These are phyloP conservation scores for Nothoprocta perdicaria DNA, from an alignment of 2,113 vertebrate genomes.

Conservation along the genomic window DNA sequence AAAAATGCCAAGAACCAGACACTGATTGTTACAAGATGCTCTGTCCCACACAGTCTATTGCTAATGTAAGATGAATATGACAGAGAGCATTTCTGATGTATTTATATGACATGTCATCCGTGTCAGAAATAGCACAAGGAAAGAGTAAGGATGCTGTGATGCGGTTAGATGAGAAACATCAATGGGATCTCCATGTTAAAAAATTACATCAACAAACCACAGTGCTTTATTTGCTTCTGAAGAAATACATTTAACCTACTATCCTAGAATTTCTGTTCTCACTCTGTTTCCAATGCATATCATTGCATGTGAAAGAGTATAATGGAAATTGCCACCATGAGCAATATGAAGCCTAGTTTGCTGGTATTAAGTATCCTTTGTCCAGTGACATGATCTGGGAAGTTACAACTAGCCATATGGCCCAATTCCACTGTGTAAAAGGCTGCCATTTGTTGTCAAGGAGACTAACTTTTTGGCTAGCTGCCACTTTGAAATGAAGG, in stretches of 20 bases:
- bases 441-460: conserved; percentile 51
- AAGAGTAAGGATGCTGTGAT: not conserved
- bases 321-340: not conserved
- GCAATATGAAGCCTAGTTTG: not conserved
- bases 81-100: not conserved
- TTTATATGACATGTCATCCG: not conserved
- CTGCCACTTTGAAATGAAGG: not conserved
- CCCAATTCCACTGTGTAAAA: not conserved
- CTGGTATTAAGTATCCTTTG: not conserved
- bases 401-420: not conserved
- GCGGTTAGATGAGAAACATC: not conserved
- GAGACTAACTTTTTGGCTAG: conserved; percentile 29
- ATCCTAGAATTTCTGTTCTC: not conserved
- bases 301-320: not conserved
- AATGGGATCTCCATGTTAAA: not conserved
- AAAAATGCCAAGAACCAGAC: not conserved
- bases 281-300: not conserved
- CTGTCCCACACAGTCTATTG: not conserved
- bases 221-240: not conserved
- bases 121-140: not conserved
- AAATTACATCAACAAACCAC: accelerated
- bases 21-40: not conserved
- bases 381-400: not conserved
- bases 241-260: not conserved
- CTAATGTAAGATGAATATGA: not conserved